Evolutionary conservation across 2,797 vertebrate species (phyloP).

Genomic region (Taeniopygia guttata): DNA sequence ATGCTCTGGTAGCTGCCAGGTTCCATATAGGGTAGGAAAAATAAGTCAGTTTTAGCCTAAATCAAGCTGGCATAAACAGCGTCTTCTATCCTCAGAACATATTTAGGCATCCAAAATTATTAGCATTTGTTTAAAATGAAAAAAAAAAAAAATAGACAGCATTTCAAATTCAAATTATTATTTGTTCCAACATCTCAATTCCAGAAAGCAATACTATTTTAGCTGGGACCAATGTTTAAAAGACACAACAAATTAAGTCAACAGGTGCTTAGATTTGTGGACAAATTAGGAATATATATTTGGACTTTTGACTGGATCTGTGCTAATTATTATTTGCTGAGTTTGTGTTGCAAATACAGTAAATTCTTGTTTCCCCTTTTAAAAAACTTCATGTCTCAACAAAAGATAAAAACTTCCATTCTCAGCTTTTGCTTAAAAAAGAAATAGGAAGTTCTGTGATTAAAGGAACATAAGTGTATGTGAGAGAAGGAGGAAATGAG

Average conservation of each 20-base stretch:
- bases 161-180: not conserved
- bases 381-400: not conserved
- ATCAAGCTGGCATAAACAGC: not conserved
- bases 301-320: not conserved
- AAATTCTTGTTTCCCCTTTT: conserved; percentile 19
- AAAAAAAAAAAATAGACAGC: rapidly evolving
- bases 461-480: conserved; percentile 39
- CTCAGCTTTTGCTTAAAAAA: conserved; percentile 72
- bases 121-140: not conserved
- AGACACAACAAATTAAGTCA: not conserved
- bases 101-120: not conserved
- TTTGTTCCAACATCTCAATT: not conserved
- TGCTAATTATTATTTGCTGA: not conserved
- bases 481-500: conserved; percentile 68
- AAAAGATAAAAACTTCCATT: conserved; percentile 42
- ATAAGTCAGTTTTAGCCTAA: not conserved
- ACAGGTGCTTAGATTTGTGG: not conserved
- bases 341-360: not conserved
- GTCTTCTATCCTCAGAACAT: not conserved
- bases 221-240: not conserved
- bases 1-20: not conserved
- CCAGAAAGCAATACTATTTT: conserved; percentile 18
- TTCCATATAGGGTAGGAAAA: not conserved
- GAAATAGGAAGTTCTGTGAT: conserved; percentile 66
- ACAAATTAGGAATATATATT: not conserved